Percentiles rank a stretch among this genome's conserved stretches.
These are phyloP conservation scores for Phacellophora camtschatica DNA, from an alignment of 30 jellyfish, hydroid and myxozoan species.

Conservation along the genomic window DNA sequence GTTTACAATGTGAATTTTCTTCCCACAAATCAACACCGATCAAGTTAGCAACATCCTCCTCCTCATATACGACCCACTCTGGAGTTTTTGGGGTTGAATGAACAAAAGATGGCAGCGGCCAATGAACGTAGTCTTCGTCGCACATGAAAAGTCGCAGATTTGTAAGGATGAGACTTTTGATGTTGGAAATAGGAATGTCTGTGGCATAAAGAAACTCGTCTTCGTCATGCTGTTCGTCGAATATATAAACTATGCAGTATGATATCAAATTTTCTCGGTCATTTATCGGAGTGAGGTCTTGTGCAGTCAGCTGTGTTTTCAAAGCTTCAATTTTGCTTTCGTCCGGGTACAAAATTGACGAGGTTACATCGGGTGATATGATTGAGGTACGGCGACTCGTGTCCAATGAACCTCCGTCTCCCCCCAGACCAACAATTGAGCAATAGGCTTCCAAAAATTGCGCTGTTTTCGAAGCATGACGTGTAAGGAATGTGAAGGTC, in stretches of 20 bases:
- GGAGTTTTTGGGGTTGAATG: conserved; percentile 81
- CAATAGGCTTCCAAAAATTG: conserved; percentile 81
- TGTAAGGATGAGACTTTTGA: conserved; percentile 75
- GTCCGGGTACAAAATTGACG: conserved; percentile 79
- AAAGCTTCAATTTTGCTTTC: conserved; percentile 85
- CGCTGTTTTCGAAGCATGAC: conserved; percentile 87
- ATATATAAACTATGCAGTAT: conserved; percentile 72
- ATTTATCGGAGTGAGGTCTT: conserved; percentile 71
- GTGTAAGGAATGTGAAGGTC: conserved; percentile 82
- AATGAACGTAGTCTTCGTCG: conserved; percentile 92
- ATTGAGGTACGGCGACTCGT: conserved; percentile 39
- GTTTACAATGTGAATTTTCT: conserved; percentile 30
- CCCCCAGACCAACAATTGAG: conserved; percentile 53
- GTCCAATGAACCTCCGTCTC: conserved; percentile 53
- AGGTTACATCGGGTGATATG: conserved; percentile 29
- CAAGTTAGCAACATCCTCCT: conserved; percentile 45
- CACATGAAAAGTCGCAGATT: conserved; percentile 82
- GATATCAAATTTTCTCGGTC: conserved; percentile 89
- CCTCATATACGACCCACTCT: conserved; percentile 91
- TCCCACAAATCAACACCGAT: conserved; percentile 92
- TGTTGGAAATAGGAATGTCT: conserved; percentile 44
- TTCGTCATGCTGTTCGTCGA: conserved; percentile 26
- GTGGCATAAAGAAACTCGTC: conserved; percentile 34
- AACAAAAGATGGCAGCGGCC: conserved; percentile 92
- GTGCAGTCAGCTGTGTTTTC: conserved; percentile 68